phyloP scores from a whole-genome alignment of 2,113 vertebrate genomes.

The Furnarius figulus region DNA sequence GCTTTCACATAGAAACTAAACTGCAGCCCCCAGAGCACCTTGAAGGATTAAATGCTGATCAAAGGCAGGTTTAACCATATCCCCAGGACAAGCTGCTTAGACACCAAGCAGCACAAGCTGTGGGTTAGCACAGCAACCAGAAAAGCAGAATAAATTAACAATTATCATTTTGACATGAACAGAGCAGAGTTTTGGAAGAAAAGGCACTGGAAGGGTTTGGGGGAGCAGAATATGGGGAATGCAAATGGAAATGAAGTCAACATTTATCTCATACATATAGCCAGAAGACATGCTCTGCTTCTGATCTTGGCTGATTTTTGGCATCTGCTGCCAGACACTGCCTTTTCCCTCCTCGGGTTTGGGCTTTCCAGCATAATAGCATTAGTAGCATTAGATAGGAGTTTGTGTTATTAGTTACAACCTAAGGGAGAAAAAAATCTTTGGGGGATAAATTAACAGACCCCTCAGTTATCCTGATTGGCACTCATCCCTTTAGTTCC shows the following conservation, averaged over 20 bases:
- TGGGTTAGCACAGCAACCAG: slow-evolving; percentile 57
- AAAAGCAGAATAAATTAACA: slow-evolving; percentile 75
- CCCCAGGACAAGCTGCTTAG: slow-evolving; percentile 79
- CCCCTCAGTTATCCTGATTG: background rate
- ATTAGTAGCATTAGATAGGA: slow-evolving; percentile 48
- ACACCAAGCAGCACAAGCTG: slow-evolving; percentile 64
- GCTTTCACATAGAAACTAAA: slow-evolving; percentile 68
- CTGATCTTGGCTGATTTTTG: slow-evolving; percentile 43
- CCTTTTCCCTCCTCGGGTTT: slow-evolving; percentile 2
- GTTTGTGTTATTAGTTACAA: slow-evolving; percentile 38
- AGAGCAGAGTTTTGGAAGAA: slow-evolving; percentile 19
- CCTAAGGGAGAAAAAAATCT: slow-evolving; percentile 36
- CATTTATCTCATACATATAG: background rate
- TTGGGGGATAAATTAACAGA: slow-evolving; percentile 40
- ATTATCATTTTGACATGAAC: slow-evolving; percentile 53
- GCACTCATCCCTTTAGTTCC: slow-evolving; percentile 3
- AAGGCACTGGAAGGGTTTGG: background rate
- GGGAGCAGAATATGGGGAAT: background rate
- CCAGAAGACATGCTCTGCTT: slow-evolving; percentile 1
- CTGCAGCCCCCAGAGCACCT: slow-evolving; percentile 66
- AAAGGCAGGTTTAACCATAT: slow-evolving; percentile 84
- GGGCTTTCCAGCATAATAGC: slow-evolving; percentile 60
- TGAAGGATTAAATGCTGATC: slow-evolving; percentile 83
- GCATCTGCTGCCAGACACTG: slow-evolving; percentile 6
- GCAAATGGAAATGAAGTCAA: background rate